These are phyloP conservation scores for Oscheius sp. DNA, from an alignment of 1,140 invertebrate genomes.

Conservation along the genomic window DNA sequence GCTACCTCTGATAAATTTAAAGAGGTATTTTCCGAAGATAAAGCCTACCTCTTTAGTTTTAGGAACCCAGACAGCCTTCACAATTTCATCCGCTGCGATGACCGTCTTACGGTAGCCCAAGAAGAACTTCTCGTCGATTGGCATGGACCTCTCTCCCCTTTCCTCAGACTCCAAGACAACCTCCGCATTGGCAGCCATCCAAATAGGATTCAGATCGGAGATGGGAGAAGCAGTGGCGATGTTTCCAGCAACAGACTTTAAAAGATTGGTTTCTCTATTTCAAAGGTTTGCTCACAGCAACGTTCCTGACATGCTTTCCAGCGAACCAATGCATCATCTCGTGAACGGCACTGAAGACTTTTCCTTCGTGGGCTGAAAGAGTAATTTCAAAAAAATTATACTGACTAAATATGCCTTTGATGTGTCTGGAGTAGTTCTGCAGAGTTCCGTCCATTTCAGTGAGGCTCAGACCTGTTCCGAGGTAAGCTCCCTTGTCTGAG, in stretches of 20 bases:
- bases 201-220: slow-evolving; percentile 88
- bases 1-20: too few species aligned
- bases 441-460: slow-evolving; percentile 69
- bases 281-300: slow-evolving; percentile 67
- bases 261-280: slow-evolving; percentile 29
- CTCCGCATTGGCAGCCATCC: slow-evolving; percentile 72
- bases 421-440: slow-evolving; percentile 2
- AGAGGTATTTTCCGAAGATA: too few species aligned
- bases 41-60: slow-evolving; percentile 62
- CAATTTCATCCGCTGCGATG: slow-evolving; percentile 74
- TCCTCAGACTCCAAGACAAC: slow-evolving; percentile 66
- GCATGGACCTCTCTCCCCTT: slow-evolving; percentile 67
- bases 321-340: slow-evolving; percentile 91
- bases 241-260: slow-evolving; percentile 79
- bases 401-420: slow-evolving; percentile 9
- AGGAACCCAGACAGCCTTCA: slow-evolving; percentile 74
- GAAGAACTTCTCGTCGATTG: slow-evolving; percentile 81
- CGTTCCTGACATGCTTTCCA: slow-evolving; percentile 85
- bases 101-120: slow-evolving; percentile 79
- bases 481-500: slow-evolving; percentile 67
- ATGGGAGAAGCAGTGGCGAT: slow-evolving; percentile 92
- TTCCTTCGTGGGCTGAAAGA: slow-evolving; percentile 46
- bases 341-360: slow-evolving; percentile 45
- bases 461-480: slow-evolving; percentile 79
- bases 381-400: slow-evolving; percentile 4